A percentile compares a stretch with the other conserved stretches of the same genome.
phyloP scores from a whole-genome alignment of 2,113 vertebrate species.

The Rhinoderma darwinii region DNA sequence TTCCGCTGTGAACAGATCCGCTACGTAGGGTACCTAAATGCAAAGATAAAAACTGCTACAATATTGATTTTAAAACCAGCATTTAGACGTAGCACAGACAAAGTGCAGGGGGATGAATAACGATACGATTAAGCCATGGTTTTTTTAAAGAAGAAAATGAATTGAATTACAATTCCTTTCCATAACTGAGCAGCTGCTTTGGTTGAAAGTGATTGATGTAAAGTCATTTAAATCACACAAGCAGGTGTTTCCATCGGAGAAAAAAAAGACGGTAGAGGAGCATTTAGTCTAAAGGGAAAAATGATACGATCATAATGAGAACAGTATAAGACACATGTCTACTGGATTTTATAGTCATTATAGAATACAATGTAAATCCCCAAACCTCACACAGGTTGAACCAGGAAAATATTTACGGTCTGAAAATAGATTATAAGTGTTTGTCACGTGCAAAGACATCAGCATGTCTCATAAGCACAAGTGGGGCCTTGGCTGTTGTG shows the following conservation, averaged over 20 bases:
- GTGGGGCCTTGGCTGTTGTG: no score
- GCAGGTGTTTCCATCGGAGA: conserved; percentile 30
- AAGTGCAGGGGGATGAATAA: not conserved
- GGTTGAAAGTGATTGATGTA: conserved; percentile 48
- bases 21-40: no score
- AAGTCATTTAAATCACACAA: conserved; percentile 41
- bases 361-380: not conserved
- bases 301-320: not conserved
- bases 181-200: conserved; percentile 30
- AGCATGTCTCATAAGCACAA: no score
- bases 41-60: not conserved
- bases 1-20: no score
- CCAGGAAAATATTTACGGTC: not conserved
- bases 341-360: not conserved
- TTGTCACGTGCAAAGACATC: no score
- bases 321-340: not conserved
- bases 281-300: conserved; percentile 26
- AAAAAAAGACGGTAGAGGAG: conserved; percentile 6
- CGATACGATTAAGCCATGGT: not conserved
- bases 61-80: not conserved
- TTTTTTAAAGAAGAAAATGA: conserved; percentile 15
- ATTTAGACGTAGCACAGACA: no score
- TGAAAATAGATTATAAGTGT: no score
- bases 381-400: not conserved
- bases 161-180: conserved; percentile 44